These are phyloP conservation scores for Pycnonotus jocosus DNA, from an alignment of 2,113 vertebrate species.

Conservation along the genomic window DNA sequence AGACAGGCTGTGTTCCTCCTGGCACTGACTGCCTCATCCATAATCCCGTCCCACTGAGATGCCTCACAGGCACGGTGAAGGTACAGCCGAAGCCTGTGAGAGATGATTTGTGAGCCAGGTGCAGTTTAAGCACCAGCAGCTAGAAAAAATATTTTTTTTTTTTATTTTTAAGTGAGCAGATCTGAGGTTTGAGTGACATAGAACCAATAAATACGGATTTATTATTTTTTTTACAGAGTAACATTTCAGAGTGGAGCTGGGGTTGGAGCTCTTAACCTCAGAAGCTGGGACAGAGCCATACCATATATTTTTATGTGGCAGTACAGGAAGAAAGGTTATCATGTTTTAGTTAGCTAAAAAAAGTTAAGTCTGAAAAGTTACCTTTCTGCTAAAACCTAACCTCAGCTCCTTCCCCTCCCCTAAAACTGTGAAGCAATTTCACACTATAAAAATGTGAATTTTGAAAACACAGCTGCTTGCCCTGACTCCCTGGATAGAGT, in stretches of 20 bases:
- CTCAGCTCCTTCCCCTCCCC: background rate
- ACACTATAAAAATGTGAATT: background rate
- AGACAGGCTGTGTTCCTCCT: conserved; percentile 39
- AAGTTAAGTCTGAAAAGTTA: background rate
- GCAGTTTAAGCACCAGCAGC: conserved; percentile 10
- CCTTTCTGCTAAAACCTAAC: conserved; percentile 14
- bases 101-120: conserved; percentile 50
- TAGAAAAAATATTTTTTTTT: background rate
- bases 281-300: background rate
- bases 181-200: conserved; percentile 6
- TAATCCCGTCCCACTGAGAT: background rate
- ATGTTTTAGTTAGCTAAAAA: background rate
- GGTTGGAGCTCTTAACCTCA: background rate
- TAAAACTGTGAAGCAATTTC: background rate
- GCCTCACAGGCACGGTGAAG: background rate
- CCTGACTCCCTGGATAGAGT: background rate
- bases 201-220: background rate
- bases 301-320: background rate
- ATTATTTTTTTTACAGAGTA: background rate
- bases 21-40: background rate
- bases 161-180: background rate
- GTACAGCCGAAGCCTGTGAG: background rate
- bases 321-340: conserved; percentile 14
- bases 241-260: background rate
- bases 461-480: conserved; percentile 10